A percentile compares a stretch with the other conserved stretches of the same genome.
Evolutionary conservation across 2,888 invertebrate genomes (phyloP).

Genomic region (Polydrusus tereticollis): DNA sequence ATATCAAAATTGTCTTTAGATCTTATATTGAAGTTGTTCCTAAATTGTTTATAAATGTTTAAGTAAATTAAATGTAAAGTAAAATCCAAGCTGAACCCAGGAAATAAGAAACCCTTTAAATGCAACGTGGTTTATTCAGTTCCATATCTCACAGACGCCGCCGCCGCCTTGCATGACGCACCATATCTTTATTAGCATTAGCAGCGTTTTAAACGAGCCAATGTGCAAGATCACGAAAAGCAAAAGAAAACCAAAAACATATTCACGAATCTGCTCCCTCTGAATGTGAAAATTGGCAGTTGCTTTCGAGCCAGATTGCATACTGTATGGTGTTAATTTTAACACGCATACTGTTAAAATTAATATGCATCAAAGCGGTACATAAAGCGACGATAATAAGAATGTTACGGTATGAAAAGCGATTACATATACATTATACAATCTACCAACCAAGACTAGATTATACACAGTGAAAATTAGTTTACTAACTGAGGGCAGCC

Average conservation of each 20-base stretch:
- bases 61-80: too few species aligned
- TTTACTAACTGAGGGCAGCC: too few species aligned
- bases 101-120: too few species aligned
- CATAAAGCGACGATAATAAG: background rate
- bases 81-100: too few species aligned
- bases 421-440: too few species aligned
- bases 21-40: too few species aligned
- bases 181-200: background rate
- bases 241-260: constrained; percentile 19
- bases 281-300: constrained; percentile 33
- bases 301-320: constrained; percentile 13
- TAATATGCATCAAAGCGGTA: constrained; percentile 14
- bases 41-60: too few species aligned
- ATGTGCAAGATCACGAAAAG: constrained; percentile 27
- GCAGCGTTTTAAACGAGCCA: background rate
- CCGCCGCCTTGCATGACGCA: background rate
- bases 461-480: too few species aligned
- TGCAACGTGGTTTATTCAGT: background rate
- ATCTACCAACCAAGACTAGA: too few species aligned
- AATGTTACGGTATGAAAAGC: too few species aligned
- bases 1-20: too few species aligned
- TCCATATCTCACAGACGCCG: constrained; percentile 10
- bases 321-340: constrained; percentile 26
- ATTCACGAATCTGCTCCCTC: constrained; percentile 28
- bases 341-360: constrained; percentile 25